Evolutionary conservation across 2,888 invertebrate genomes (phyloP).

Genomic region (Cheilosia impressa): DNA sequence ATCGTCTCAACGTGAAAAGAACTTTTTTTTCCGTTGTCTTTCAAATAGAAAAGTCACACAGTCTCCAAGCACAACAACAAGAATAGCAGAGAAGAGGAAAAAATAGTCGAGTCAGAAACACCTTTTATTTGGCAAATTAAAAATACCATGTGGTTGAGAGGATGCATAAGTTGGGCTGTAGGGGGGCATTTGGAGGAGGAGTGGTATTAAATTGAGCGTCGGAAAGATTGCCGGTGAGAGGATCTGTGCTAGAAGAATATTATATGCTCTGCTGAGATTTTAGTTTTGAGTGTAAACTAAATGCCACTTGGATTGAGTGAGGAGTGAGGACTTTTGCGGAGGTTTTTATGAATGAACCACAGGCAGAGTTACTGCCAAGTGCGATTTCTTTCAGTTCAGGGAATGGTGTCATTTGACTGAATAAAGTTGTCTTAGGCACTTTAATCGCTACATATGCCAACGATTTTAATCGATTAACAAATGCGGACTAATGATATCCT

Average conservation of each 20-base stretch:
- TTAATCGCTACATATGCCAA: too few species aligned
- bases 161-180: constrained; percentile 11
- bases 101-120: constrained; percentile 31
- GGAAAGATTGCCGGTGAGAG: constrained; percentile 31
- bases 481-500: too few species aligned
- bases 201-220: constrained; percentile 21
- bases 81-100: constrained; percentile 9
- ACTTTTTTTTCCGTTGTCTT: constrained; percentile 4
- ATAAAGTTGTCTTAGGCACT: too few species aligned
- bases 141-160: constrained; percentile 51
- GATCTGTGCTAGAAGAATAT: constrained; percentile 9
- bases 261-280: background rate
- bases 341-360: too few species aligned
- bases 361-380: too few species aligned
- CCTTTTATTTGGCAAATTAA: constrained; percentile 59
- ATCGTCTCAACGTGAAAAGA: constrained; percentile 46
- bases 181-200: constrained; percentile 10
- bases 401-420: too few species aligned
- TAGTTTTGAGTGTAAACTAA: constrained; percentile 21
- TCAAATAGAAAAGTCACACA: constrained; percentile 42
- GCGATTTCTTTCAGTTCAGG: too few species aligned
- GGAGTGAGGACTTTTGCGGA: background rate
- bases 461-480: too few species aligned
- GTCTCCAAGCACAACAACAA: constrained; percentile 32
- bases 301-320: constrained; percentile 21